Conservation (phyloP, 2,113 vertebrate species). For the Bolborhynchus lineola region DNA sequence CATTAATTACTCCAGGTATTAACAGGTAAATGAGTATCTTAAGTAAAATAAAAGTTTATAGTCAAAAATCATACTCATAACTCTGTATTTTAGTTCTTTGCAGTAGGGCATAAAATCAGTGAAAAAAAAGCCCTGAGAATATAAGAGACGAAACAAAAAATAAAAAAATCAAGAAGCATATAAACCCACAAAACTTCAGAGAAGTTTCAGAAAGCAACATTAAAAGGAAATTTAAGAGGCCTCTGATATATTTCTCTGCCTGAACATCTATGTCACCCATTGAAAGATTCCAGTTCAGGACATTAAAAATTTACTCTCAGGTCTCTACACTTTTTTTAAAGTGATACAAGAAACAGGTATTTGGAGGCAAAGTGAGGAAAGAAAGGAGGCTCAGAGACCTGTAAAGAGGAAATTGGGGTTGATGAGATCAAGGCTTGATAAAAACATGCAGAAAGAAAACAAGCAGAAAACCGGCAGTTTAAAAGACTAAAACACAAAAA, state of each 20-base stretch:
- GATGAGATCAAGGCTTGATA: background rate
- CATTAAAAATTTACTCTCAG: background rate
- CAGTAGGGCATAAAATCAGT: background rate
- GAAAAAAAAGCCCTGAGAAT: background rate
- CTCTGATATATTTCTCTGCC: background rate
- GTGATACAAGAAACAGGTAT: background rate
- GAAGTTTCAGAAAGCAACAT: background rate
- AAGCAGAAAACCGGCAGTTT: background rate
- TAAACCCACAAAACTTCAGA: background rate
- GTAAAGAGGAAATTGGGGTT: background rate
- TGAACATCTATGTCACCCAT: background rate
- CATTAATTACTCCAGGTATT: background rate
- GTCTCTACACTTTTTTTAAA: background rate
- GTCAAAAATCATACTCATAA: background rate
- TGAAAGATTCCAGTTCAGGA: background rate
- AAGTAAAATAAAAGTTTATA: background rate
- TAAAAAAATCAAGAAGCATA: background rate
- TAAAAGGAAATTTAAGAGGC: background rate
- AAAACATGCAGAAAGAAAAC: background rate
- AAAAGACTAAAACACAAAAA: background rate
- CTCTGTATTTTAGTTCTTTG: background rate
- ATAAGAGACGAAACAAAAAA: background rate
- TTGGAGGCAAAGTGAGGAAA: background rate
- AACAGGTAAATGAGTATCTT: background rate
- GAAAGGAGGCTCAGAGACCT: background rate